Evolutionary conservation across 92 coral and sea anemone species (phyloP), one percentile per base, ranked within the genome.

Genomic region (Epizoanthus stellaris): DNA sequence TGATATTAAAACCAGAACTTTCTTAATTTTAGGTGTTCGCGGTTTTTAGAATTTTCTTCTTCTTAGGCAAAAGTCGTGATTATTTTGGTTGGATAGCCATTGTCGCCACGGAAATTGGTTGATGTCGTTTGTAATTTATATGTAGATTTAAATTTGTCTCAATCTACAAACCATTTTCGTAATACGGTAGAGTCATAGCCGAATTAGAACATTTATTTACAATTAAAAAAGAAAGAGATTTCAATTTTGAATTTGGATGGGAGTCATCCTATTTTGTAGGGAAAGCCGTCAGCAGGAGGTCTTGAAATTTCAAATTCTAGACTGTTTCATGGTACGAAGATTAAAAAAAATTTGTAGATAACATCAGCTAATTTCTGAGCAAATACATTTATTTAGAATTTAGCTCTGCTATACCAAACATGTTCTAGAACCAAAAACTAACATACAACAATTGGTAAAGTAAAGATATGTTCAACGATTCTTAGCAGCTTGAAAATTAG

Each of bases 341-440:
- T 58, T 76, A 76, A 42, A 71, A 79, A 79, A 79, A 43, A 79
- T 40, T 20, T 20, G 20, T 1, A 63, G 83, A 79, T 79, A 79
- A 63, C 12, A 79, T 79, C 70, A 40, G 60, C 72, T 79, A 79
- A 79, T 79, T 79, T 74, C 47, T 64, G 83, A 43, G 72, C 47
- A 79, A 63, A 62, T 47, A 79, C 71, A 19, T 62, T 38, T 53
- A 19, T 38, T 79, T 63, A 40, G 71, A 62, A 43, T 79, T 11
- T 61, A 20, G 59, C 73, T 40, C 20, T 19, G 3, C 59, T 63
- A 36, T 13, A 63, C 20, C 71, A 63, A 77, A 61, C 47, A 42
- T 5, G 34, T 45, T 45, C 45, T 30, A 53, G 4, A 20, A 16
- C 47, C 42, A 36, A 79, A 62, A 20, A 62, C 39, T 19, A 20